Conservation (phyloP, 2,797 vertebrate species). For the Lepilemur ruficaudatus region DNA sequence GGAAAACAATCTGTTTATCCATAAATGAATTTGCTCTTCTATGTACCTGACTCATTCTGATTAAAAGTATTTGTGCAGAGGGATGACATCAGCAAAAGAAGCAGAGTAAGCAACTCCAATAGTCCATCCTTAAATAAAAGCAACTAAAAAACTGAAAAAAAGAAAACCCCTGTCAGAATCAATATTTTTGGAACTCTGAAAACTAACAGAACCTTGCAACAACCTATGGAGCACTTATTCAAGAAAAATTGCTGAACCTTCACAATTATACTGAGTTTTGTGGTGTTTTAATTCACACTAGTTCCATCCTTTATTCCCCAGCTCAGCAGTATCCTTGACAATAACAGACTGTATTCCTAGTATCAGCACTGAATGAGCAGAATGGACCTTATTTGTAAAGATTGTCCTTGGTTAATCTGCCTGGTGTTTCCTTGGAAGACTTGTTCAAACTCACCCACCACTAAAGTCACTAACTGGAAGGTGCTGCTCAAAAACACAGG, state of each 20-base stretch:
- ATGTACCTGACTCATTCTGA: not conserved
- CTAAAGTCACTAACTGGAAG: not conserved
- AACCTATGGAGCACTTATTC: not conserved
- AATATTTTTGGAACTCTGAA: slow-evolving; percentile 32
- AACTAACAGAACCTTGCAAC: slow-evolving; percentile 37
- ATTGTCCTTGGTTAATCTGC: not conserved
- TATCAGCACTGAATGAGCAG: not conserved
- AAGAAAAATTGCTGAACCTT: slow-evolving; percentile 29
- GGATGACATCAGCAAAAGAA: not conserved
- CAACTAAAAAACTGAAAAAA: not conserved
- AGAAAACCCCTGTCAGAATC: not conserved
- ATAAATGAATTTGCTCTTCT: slow-evolving; percentile 3
- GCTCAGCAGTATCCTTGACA: not conserved
- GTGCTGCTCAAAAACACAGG: not conserved
- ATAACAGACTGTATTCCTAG: not conserved
- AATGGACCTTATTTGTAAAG: not conserved
- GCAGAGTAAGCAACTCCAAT: not conserved
- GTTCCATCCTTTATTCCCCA: not conserved
- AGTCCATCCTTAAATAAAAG: not conserved
- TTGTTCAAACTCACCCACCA: not conserved
- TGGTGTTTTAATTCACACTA: not conserved
- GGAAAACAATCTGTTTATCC: not conserved
- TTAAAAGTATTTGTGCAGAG: not conserved
- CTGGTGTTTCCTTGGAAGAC: not conserved
- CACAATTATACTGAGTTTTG: not conserved